Conservation (phyloP, 2,797 vertebrate species). For the Oreochromis mossambicus region DNA sequence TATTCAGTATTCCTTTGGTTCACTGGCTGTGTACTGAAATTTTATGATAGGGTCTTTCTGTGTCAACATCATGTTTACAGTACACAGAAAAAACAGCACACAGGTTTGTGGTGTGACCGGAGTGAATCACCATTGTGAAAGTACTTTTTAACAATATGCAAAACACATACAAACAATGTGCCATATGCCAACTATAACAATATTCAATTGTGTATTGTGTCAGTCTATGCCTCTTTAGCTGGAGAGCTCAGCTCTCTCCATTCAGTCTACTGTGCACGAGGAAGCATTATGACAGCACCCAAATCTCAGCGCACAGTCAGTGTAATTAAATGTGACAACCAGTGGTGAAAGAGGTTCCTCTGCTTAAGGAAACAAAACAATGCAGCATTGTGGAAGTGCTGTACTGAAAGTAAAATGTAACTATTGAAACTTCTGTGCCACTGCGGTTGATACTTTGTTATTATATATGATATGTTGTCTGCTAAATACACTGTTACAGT, state of each 20-base stretch:
- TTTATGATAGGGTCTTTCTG: not conserved
- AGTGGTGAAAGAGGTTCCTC: not conserved
- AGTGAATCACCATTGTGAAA: not conserved
- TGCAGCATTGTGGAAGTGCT: not conserved
- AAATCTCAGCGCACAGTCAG: not conserved
- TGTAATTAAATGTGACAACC: not conserved
- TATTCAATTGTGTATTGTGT: not conserved
- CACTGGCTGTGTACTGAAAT: not conserved
- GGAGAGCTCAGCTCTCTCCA: not conserved
- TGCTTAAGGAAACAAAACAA: not conserved
- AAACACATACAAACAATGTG: not conserved
- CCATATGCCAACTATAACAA: not conserved
- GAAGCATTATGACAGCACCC: not conserved
- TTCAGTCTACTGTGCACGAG: not conserved
- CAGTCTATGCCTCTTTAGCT: not conserved
- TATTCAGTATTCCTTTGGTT: not conserved
- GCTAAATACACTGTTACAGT: not conserved
- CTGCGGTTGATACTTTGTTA: not conserved
- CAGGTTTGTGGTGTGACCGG: not conserved
- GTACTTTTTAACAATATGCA: not conserved
- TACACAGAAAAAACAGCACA: not conserved
- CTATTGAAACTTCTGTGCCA: not conserved
- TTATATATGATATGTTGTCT: not conserved
- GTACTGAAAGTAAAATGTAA: not conserved
- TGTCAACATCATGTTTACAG: not conserved